These are phyloP conservation scores for Hucho hucho DNA, from an alignment of 2,113 vertebrate genomes.

Conservation along the genomic window DNA sequence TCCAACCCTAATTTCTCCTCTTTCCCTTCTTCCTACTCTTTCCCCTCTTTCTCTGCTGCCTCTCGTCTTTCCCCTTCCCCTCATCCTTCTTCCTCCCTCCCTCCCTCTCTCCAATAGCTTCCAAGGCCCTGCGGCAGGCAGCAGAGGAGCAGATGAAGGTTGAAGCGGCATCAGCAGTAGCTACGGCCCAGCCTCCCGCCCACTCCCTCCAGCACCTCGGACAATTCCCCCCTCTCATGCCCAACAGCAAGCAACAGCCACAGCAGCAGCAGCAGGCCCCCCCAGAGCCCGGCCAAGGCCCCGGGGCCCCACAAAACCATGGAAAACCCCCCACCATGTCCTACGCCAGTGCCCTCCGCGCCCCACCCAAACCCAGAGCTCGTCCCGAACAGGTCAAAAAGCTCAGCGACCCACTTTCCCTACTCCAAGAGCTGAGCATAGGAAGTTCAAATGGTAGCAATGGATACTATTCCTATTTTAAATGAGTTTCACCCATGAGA, in stretches of 20 bases:
- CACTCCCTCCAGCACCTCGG: constrained; percentile 91
- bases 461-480: constrained; percentile 99
- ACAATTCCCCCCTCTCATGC: constrained; percentile 97
- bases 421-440: constrained; percentile 98
- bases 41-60: constrained; percentile 21
- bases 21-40: neutral
- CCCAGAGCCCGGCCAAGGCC: constrained; percentile 66
- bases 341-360: constrained; percentile 94
- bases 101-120: constrained; percentile 66
- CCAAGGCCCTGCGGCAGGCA: constrained; percentile 81
- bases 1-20: neutral
- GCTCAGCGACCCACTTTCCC: constrained; percentile 95
- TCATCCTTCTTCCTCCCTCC: constrained; percentile 8
- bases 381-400: constrained; percentile 95
- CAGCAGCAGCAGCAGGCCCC: constrained; percentile 73
- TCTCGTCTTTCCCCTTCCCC: constrained; percentile 14
- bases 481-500: constrained; percentile 78
- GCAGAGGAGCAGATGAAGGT: constrained; percentile 86
- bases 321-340: constrained; percentile 94
- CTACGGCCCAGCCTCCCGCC: constrained; percentile 69
- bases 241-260: constrained; percentile 73
- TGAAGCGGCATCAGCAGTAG: constrained; percentile 59
- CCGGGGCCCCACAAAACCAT: constrained; percentile 61
- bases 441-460: constrained; percentile 98
- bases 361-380: constrained; percentile 92